A percentile compares a stretch with the other conserved stretches of the same genome.
phyloP scores from a whole-genome alignment of 2,113 vertebrate species.

The Menura novaehollandiae region DNA sequence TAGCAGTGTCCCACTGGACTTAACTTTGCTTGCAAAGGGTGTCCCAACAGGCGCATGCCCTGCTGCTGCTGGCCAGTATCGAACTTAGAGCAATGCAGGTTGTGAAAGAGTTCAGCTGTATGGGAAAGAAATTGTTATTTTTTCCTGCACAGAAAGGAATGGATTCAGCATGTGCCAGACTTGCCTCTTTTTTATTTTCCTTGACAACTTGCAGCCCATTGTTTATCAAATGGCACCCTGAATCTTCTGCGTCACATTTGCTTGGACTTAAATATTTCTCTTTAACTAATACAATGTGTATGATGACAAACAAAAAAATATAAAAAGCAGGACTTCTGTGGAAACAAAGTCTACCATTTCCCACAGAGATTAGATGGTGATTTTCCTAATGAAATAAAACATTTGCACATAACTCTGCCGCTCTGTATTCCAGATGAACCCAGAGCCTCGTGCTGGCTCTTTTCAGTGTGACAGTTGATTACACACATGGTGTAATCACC shows the following conservation, averaged over 20 bases:
- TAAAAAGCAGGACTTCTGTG: neutral
- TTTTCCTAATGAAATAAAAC: neutral
- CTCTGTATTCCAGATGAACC: neutral
- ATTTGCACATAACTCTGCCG: neutral
- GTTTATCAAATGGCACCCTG: conserved; percentile 22
- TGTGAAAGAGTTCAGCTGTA: neutral
- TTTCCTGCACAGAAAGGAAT: conserved; percentile 43
- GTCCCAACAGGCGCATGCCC: accelerated
- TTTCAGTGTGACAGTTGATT: neutral
- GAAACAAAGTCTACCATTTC: neutral
- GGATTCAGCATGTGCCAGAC: conserved; percentile 2
- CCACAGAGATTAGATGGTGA: neutral
- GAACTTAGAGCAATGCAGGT: neutral
- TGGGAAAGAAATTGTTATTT: neutral
- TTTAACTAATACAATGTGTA: neutral
- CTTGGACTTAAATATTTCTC: neutral
- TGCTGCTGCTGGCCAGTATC: neutral
- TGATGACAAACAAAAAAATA: neutral
- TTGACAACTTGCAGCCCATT: neutral
- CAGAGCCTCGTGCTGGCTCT: neutral
- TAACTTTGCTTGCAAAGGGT: neutral
- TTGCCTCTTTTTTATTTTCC: neutral
- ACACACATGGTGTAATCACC: neutral
- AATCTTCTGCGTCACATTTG: neutral
- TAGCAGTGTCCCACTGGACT: neutral